Percentiles rank a stretch among this genome's conserved stretches.
Evolutionary conservation across 2,797 vertebrate species (phyloP).

Genomic region (Gadopsis marmoratus): DNA sequence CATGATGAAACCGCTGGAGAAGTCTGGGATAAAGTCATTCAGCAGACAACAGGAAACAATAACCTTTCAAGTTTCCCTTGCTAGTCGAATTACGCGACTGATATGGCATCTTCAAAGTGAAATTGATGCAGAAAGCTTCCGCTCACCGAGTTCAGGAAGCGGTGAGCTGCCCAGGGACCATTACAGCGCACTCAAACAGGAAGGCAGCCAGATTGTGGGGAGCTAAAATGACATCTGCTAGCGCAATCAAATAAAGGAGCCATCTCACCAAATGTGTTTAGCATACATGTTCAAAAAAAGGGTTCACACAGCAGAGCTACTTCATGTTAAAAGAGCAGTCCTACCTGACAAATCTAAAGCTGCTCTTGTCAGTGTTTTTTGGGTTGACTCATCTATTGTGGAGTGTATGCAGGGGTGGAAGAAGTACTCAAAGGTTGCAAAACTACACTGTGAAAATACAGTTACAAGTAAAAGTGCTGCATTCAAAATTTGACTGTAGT

Average conservation of each 20-base stretch:
- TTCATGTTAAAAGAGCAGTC: conserved; percentile 32
- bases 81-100: conserved; percentile 79
- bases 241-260: conserved; percentile 82
- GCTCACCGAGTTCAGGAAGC: conserved; percentile 84
- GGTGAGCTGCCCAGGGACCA: conserved; percentile 84
- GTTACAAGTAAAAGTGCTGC: not conserved
- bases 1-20: conserved; percentile 73
- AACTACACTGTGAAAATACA: not conserved
- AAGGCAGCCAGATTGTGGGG: conserved; percentile 84
- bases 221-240: conserved; percentile 87
- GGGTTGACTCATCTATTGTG: conserved; percentile 48
- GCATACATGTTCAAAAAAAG: conserved; percentile 68
- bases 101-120: conserved; percentile 86
- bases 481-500: not conserved
- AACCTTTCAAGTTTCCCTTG: conserved; percentile 81
- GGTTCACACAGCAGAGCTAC: conserved; percentile 61
- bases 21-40: conserved; percentile 74
- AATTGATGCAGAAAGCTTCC: conserved; percentile 86
- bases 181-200: conserved; percentile 84
- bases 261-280: conserved; percentile 81
- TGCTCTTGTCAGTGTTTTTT: conserved; percentile 24
- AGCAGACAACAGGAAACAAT: conserved; percentile 86
- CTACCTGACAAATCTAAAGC: conserved; percentile 30
- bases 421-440: not conserved
- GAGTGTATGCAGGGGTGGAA: not conserved